phyloP scores from a whole-genome alignment of 2,113 vertebrate species.

The Noctilio leporinus region DNA sequence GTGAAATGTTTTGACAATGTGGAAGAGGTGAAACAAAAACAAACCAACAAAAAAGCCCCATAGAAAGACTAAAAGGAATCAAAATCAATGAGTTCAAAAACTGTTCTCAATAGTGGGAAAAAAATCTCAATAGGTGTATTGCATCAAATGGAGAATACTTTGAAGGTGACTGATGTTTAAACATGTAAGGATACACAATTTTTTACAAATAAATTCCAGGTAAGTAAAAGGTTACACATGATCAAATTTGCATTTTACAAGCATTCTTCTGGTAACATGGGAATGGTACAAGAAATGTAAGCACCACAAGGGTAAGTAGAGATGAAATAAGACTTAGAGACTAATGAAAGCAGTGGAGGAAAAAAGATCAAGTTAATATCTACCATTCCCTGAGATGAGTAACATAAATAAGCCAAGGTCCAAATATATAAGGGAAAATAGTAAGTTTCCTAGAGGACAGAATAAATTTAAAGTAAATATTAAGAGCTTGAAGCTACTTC shows the following conservation, averaged over 20 bases:
- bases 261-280: not conserved
- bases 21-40: too few species aligned
- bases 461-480: not conserved
- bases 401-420: not conserved
- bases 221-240: not conserved
- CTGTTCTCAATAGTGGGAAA: too few species aligned
- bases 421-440: not conserved
- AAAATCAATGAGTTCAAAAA: too few species aligned
- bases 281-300: not conserved
- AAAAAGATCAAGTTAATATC: not conserved
- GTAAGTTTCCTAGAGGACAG: not conserved
- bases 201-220: too few species aligned
- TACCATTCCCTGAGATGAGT: not conserved
- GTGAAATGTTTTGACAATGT: too few species aligned
- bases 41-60: too few species aligned
- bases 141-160: too few species aligned
- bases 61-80: too few species aligned
- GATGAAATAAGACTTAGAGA: not conserved
- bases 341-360: not conserved
- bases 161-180: too few species aligned
- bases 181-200: too few species aligned
- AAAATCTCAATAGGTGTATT: too few species aligned
- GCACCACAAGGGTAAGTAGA: not conserved
- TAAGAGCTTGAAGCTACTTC: not conserved
- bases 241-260: not conserved